Base-by-base conservation (phyloP, 2,797 vertebrate genomes). In the Mastacembelus armatus region DNA sequence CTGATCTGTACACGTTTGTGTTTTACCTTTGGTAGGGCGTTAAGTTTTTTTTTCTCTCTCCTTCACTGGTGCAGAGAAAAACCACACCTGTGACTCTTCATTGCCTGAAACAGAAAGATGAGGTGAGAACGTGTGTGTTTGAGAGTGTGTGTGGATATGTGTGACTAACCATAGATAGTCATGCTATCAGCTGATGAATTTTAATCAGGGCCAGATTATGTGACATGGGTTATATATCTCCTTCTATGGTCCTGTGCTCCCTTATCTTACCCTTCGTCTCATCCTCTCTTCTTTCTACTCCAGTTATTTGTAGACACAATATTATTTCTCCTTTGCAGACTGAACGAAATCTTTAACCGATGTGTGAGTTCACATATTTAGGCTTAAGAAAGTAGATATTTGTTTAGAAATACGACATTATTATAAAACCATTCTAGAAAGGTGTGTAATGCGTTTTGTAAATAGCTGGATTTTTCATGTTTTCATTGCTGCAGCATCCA, bases 121-220 rank as follows among this genome's bases (percentile, higher is more conserved):
- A 32, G 59, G 49, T 30, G 33, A 33, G 38, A 30, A 21, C 43
- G 67, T 66, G 51, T 71, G 50, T 49, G 16, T 44, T 12, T 44
- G 36, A 15, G 36, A 12, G 58, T 27, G 6, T 36, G 45, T 57
- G 61, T 40, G 49, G 21, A 64, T 40, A 70, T 5, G 7, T 50
- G 16, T 4, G 6, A 77, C 43, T 83, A 81, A 79, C 90, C 89
- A 90, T 88, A 90, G 84, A 90, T 90, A 91, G 89, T 83, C 85
- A 90, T 86, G 68, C 52, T 83, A 89, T 85, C 80, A 80, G 65
- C 62, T 81, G 78, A 88, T 87, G 83, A 61, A 78, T 78, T 88
- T 87, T 81, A 76, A 70, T 71, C 82, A 73, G 69, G 73, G 87
- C 77, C 71, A 85, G 77, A 85, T 85, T 71, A 75, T 87, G 74